These are phyloP conservation scores for Orchestia grillus DNA, from an alignment of 1,140 invertebrate species.

Conservation along the genomic window DNA sequence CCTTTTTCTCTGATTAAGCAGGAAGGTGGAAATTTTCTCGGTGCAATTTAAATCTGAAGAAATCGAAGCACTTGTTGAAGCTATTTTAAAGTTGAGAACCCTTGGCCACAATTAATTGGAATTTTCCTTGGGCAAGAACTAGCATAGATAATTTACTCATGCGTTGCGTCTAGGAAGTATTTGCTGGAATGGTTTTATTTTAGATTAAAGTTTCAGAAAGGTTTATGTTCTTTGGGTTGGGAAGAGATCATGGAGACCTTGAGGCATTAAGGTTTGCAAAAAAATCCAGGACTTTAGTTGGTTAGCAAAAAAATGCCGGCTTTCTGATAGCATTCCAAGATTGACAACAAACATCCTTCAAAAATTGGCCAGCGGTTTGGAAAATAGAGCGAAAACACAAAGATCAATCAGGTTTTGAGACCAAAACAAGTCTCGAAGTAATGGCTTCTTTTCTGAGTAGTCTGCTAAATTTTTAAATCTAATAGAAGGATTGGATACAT, in stretches of 20 bases:
- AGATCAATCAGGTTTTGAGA: not conserved
- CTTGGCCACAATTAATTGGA: not conserved
- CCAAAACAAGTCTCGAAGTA: not conserved
- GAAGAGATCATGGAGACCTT: not conserved
- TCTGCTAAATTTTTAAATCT: not conserved
- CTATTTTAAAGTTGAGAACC: not conserved
- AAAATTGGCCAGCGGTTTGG: not conserved
- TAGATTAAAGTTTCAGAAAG: not conserved
- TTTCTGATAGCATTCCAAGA: not conserved
- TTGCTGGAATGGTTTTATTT: not conserved
- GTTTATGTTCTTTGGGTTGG: too few species aligned
- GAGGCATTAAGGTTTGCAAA: not conserved
- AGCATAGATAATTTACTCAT: not conserved
- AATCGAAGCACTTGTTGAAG: not conserved
- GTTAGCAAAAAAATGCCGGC: not conserved
- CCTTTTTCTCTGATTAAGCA: not conserved
- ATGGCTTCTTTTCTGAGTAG: not conserved
- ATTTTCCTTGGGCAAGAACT: not conserved
- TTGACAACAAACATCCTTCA: not conserved
- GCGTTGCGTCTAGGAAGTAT: not conserved
- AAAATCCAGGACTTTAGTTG: not conserved
- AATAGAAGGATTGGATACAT: not conserved
- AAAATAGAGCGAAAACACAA: not conserved
- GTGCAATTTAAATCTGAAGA: not conserved
- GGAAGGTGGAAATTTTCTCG: not conserved